Percentiles rank a stretch among this genome's conserved stretches.
Evolutionary conservation across 2,797 vertebrate species (phyloP).

Genomic region (Psittacula echo): DNA sequence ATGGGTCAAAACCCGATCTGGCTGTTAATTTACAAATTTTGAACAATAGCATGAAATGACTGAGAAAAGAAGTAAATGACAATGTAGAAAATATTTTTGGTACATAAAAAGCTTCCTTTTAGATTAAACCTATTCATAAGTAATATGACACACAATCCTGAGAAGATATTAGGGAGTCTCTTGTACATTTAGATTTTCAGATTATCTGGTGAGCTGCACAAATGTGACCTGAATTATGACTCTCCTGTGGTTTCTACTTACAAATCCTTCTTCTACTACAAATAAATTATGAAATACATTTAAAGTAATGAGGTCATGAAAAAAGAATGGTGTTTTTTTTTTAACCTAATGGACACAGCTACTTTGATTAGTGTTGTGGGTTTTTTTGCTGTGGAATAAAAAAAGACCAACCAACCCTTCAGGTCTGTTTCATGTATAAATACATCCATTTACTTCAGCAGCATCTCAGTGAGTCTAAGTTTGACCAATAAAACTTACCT

Average conservation of each 20-base stretch:
- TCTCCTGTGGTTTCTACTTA: neutral
- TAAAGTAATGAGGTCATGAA: neutral
- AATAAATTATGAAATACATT: conserved; percentile 20
- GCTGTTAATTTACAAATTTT: neutral
- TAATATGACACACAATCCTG: neutral
- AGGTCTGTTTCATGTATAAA: neutral
- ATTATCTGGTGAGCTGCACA: conserved; percentile 5
- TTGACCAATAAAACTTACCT: neutral
- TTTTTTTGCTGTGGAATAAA: neutral
- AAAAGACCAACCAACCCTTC: neutral
- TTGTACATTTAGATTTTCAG: conserved; percentile 29
- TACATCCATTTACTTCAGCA: neutral
- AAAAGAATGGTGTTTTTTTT: neutral
- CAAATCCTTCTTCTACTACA: neutral
- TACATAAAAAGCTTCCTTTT: neutral
- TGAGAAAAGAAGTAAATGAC: neutral
- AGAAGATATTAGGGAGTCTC: neutral
- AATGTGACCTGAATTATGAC: conserved; percentile 41
- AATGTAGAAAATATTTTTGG: neutral
- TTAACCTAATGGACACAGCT: neutral
- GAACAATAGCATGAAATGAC: neutral
- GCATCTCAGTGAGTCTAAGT: neutral
- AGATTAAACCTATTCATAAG: neutral
- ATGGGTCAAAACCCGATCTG: neutral
- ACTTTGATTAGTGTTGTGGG: neutral